These are phyloP conservation scores for Trissolcus japonicus DNA, from an alignment of 2,888 invertebrate species.

Conservation along the genomic window DNA sequence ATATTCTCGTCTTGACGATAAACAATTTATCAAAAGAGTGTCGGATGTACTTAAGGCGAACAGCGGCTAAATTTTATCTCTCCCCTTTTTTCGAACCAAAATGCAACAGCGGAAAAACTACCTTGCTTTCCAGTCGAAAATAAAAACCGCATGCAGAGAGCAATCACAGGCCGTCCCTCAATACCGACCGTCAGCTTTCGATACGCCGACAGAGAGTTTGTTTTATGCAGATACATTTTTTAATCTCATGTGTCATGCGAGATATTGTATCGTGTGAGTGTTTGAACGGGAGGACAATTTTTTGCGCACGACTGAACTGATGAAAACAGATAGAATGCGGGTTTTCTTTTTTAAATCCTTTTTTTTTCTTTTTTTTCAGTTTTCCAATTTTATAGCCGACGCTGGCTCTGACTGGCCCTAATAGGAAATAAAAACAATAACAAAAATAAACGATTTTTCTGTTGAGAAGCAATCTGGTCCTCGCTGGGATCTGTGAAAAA, in stretches of 20 bases:
- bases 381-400: not conserved
- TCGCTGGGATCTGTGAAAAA: not conserved
- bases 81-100: not conserved
- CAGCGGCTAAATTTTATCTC: slow-evolving; percentile 16
- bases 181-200: slow-evolving; percentile 1
- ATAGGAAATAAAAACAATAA: slow-evolving; percentile 15
- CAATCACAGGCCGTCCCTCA: slow-evolving; percentile 29
- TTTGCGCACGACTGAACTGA: not conserved
- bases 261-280: slow-evolving; percentile 28
- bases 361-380: not conserved
- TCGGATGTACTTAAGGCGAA: slow-evolving; percentile 30
- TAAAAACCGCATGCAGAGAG: not conserved
- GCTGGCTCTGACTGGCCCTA: slow-evolving; percentile 14
- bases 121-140: not conserved
- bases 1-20: slow-evolving; percentile 10
- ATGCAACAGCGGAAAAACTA: not conserved
- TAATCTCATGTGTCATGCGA: slow-evolving; percentile 33
- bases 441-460: slow-evolving; percentile 1
- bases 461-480: slow-evolving; percentile 40
- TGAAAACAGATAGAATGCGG: too few relatives aligned
- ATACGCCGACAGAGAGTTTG: slow-evolving; percentile 19
- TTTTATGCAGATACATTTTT: slow-evolving; percentile 33
- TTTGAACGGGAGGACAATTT: slow-evolving; percentile 29
- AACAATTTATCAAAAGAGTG: slow-evolving; percentile 29
- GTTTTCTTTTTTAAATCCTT: too few relatives aligned